These are phyloP conservation scores for Eucidaris tribuloides DNA, from an alignment of 35 echinoderm and acorn worm genomes.

Conservation along the genomic window DNA sequence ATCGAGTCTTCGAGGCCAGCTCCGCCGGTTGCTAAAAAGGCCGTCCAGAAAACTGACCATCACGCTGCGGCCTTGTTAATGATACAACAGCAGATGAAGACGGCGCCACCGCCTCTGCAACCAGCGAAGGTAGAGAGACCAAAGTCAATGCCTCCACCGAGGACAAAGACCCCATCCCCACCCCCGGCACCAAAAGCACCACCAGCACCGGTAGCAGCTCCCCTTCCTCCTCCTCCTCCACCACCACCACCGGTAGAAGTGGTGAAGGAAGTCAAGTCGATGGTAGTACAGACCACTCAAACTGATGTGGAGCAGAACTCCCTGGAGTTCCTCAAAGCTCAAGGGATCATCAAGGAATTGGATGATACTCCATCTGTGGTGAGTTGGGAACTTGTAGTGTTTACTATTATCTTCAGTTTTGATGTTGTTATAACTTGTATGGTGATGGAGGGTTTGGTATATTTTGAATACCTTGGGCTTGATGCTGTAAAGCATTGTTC, in stretches of 20 bases:
- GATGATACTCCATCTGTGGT: constrained; percentile 21
- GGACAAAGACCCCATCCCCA: neutral
- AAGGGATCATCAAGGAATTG: constrained; percentile 16
- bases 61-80: neutral
- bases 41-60: neutral
- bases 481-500: no score
- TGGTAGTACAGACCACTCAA: neutral
- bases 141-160: constrained; percentile 3
- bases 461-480: no score
- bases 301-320: constrained; percentile 7
- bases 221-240: constrained; percentile 44
- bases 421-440: no score
- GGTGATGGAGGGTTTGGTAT: no score
- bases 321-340: constrained; percentile 16
- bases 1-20: neutral
- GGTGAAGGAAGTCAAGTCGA: neutral
- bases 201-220: neutral
- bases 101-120: neutral
- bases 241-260: constrained; percentile 12
- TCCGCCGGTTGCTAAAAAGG: constrained; percentile 4
- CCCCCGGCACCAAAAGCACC: neutral
- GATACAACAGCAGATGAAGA: neutral
- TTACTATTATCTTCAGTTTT: no score
- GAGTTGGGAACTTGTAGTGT: no score
- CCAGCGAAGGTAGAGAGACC: neutral